Conservation (phyloP, 2,113 vertebrate genomes). For the Bubo blakistoni region DNA sequence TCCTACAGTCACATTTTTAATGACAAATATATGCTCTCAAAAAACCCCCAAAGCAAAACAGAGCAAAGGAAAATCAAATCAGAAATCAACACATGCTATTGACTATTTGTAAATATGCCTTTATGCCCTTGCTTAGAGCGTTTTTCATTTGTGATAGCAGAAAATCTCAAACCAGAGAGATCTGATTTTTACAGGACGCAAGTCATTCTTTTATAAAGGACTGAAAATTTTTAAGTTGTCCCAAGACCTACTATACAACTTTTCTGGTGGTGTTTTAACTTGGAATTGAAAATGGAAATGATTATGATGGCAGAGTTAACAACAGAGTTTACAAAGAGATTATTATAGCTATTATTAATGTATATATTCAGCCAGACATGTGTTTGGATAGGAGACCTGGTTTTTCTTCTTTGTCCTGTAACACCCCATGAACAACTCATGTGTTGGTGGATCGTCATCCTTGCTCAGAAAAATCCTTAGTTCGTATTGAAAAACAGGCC, state of each 20-base stretch:
- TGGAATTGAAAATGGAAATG: neutral
- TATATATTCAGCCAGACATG: neutral
- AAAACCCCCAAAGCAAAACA: neutral
- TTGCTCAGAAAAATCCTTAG: neutral
- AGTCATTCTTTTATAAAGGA: constrained; percentile 4
- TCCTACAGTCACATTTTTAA: neutral
- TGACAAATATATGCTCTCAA: neutral
- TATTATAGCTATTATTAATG: constrained; percentile 3
- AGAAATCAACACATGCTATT: neutral
- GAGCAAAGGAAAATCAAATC: neutral
- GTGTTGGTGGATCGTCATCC: neutral
- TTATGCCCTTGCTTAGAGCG: neutral
- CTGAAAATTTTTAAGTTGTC: neutral
- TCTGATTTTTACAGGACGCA: constrained; percentile 24
- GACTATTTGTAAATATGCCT: neutral
- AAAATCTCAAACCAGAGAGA: neutral
- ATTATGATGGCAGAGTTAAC: neutral
- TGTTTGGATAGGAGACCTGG: neutral
- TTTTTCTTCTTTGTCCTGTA: neutral
- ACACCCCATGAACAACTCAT: neutral
- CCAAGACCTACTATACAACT: neutral
- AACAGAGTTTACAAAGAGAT: neutral
- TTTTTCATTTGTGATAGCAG: neutral
- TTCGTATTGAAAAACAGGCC: neutral
- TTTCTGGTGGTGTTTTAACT: neutral